Evolutionary conservation across 2,888 invertebrate species (phyloP).

Genomic region (Drosophila mimetica): DNA sequence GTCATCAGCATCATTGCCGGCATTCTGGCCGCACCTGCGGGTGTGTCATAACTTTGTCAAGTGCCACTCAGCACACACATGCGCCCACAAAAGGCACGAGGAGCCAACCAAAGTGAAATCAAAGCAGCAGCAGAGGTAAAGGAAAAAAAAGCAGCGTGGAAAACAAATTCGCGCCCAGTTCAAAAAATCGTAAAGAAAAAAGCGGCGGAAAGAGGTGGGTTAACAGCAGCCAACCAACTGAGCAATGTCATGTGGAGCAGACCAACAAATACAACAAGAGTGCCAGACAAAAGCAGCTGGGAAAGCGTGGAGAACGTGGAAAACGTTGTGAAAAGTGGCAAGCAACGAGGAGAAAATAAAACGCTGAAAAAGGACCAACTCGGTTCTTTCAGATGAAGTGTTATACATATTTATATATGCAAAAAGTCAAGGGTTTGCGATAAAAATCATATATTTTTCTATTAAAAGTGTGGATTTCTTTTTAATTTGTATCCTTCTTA

Average conservation of each 20-base stretch:
- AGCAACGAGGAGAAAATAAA: constrained; percentile 7
- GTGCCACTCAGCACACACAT: constrained; percentile 49
- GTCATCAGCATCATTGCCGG: constrained; percentile 23
- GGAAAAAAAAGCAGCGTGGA: not conserved
- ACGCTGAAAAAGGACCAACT: constrained; percentile 3
- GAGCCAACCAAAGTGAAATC: constrained; percentile 37
- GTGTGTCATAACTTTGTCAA: constrained; percentile 53
- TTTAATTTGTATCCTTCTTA: not conserved
- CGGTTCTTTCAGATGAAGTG: constrained; percentile 1
- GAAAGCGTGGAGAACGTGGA: constrained; percentile 18
- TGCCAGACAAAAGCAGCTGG: constrained; percentile 30
- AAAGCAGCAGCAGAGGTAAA: constrained; percentile 29
- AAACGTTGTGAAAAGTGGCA: constrained; percentile 32
- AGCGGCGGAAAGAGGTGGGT: constrained; percentile 8
- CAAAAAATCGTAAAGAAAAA: constrained; percentile 27
- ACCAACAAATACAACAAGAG: constrained; percentile 13
- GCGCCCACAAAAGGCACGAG: constrained; percentile 7
- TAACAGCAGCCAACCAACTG: constrained; percentile 41
- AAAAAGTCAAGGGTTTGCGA: not conserved
- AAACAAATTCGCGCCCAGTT: constrained; percentile 39
- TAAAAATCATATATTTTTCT: not conserved
- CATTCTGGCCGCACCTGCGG: constrained; percentile 44
- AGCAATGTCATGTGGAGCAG: constrained; percentile 48
- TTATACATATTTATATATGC: constrained; percentile 3
- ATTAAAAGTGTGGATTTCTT: not conserved